Evolutionary conservation across 2,797 vertebrate genomes (phyloP).

Genomic region (Sebastes baramenuke): DNA sequence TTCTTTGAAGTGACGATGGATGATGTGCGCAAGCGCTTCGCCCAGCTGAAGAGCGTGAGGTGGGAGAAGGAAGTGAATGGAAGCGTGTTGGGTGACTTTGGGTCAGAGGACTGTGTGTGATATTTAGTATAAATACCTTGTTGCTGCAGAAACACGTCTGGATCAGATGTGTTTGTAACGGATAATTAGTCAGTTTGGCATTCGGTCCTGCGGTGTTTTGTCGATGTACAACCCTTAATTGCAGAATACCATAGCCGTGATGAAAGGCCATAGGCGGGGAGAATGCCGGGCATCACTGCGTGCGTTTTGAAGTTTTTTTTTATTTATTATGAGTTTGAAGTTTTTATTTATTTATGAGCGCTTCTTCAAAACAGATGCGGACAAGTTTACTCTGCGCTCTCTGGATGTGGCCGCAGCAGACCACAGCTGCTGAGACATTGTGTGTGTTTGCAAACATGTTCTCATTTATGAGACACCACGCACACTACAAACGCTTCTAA

Average conservation of each 20-base stretch:
- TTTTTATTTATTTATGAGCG: constrained; percentile 63
- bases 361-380: constrained; percentile 64
- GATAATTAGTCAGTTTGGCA: constrained; percentile 53
- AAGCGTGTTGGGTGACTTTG: neutral
- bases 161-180: constrained; percentile 51
- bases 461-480: constrained; percentile 49
- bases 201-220: constrained; percentile 40
- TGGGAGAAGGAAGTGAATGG: constrained; percentile 40
- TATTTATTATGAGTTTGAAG: constrained; percentile 54
- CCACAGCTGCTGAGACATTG: constrained; percentile 56
- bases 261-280: constrained; percentile 45
- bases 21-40: constrained; percentile 91
- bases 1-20: constrained; percentile 97
- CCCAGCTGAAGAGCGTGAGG: constrained; percentile 97
- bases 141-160: constrained; percentile 48
- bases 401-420: constrained; percentile 39
- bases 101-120: constrained; percentile 24
- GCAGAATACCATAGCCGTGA: constrained; percentile 65
- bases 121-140: constrained; percentile 33
- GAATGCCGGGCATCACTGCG: constrained; percentile 40
- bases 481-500: constrained; percentile 62
- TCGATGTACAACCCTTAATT: constrained; percentile 61
- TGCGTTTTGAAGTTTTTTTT: constrained; percentile 47
- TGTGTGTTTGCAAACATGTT: constrained; percentile 59
- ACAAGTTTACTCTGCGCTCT: constrained; percentile 50